phyloP scores from a whole-genome alignment of 2,888 invertebrate species.

The Drosophila bunnanda region DNA sequence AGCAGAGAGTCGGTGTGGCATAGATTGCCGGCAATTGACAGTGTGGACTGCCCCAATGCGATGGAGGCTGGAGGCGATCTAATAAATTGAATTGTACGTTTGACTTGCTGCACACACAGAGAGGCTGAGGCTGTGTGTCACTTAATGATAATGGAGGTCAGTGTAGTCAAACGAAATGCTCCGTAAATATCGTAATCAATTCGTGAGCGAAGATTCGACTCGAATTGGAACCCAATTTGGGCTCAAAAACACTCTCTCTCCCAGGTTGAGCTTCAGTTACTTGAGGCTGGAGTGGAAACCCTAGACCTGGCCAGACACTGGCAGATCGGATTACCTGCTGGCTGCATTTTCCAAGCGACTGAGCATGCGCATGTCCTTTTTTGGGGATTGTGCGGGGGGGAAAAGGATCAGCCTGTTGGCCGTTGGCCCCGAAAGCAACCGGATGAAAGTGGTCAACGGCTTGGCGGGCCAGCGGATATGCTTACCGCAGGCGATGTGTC shows the following conservation, averaged over 20 bases:
- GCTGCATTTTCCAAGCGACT: constrained; percentile 77
- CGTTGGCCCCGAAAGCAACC: constrained; percentile 69
- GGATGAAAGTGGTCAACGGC: constrained; percentile 76
- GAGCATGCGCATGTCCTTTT: constrained; percentile 76
- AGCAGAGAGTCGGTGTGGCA: constrained; percentile 35
- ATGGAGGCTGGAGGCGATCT: constrained; percentile 70
- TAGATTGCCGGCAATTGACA: constrained; percentile 68
- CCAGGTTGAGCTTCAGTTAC: constrained; percentile 57
- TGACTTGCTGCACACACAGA: constrained; percentile 62
- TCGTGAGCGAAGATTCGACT: constrained; percentile 61
- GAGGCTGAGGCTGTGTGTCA: constrained; percentile 37
- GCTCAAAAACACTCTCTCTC: constrained; percentile 1
- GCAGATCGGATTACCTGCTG: constrained; percentile 70
- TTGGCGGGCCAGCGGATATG: constrained; percentile 70
- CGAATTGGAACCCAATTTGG: constrained; percentile 65
- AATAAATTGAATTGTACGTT: constrained; percentile 82
- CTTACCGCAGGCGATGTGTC: constrained; percentile 66
- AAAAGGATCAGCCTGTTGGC: constrained; percentile 55
- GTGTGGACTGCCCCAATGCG: constrained; percentile 60
- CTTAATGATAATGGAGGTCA: constrained; percentile 83
- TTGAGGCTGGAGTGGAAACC: constrained; percentile 50
- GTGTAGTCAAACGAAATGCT: constrained; percentile 82
- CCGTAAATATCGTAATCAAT: constrained; percentile 82
- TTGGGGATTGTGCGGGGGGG: constrained; percentile 48
- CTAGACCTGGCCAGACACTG: constrained; percentile 64